Conservation (phyloP, 2,797 vertebrate genomes). For the Graptemys geographica region DNA sequence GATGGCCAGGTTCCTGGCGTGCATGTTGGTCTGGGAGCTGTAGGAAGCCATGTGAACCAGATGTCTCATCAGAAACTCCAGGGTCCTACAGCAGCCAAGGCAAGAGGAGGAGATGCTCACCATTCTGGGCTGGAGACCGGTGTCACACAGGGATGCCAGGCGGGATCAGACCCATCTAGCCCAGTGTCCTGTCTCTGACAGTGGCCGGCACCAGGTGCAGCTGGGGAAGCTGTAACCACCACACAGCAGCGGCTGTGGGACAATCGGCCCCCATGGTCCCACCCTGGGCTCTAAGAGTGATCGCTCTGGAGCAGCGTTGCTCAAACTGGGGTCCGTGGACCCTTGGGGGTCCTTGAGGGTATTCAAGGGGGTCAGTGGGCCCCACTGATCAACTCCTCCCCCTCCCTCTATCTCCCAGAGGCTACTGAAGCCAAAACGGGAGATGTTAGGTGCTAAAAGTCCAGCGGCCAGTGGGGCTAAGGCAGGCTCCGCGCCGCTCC, state of each 20-base stretch:
- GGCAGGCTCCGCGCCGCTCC: too few species aligned
- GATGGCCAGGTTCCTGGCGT: slow-evolving; percentile 92
- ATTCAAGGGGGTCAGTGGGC: too few species aligned
- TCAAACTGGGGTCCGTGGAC: too few species aligned
- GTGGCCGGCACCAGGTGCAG: not conserved
- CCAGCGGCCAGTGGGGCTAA: too few species aligned
- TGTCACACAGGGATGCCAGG: not conserved
- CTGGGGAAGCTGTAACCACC: not conserved
- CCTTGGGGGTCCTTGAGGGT: too few species aligned
- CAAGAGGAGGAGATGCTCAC: too few species aligned
- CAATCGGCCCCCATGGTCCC: not conserved
- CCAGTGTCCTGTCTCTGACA: not conserved
- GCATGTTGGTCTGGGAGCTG: slow-evolving; percentile 92
- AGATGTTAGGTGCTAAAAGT: too few species aligned
- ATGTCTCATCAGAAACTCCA: slow-evolving; percentile 93
- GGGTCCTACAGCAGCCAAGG: slow-evolving; percentile 81
- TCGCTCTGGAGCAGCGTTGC: not conserved
- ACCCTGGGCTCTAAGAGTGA: not conserved
- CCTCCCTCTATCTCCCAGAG: too few species aligned
- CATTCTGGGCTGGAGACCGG: not conserved
- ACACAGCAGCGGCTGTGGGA: not conserved
- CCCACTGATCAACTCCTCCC: too few species aligned
- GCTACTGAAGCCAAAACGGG: too few species aligned
- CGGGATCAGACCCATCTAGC: not conserved
- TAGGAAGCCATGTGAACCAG: slow-evolving; percentile 89